These are phyloP conservation scores for Clarias pachynema DNA, from an alignment of 2,797 vertebrate species.

Conservation along the genomic window DNA sequence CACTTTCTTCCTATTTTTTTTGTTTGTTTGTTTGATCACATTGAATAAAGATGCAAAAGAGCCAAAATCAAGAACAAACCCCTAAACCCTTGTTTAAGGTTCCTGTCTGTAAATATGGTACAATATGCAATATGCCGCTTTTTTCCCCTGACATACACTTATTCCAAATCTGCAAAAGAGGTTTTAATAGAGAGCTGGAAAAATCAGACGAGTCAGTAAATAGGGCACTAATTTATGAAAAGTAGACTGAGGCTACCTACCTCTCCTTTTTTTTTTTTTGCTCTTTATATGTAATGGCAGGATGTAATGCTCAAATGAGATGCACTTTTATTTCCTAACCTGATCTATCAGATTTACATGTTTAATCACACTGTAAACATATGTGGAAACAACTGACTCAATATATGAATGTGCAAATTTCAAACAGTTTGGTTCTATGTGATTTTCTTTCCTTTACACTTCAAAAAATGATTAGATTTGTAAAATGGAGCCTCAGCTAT, in stretches of 20 bases:
- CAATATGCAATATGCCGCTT: neutral
- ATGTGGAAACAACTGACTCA: neutral
- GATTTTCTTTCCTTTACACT: neutral
- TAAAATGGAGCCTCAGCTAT: neutral
- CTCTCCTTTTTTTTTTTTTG: neutral
- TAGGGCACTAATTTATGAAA: neutral
- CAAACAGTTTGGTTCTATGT: constrained; percentile 14
- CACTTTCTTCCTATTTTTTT: neutral
- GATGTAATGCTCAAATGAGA: neutral
- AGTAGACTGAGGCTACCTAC: constrained; percentile 19
- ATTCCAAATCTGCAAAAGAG: constrained; percentile 10
- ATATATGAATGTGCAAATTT: constrained; percentile 19
- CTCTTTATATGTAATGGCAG: constrained; percentile 8
- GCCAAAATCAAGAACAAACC: constrained; percentile 28
- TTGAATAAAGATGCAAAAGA: constrained; percentile 13
- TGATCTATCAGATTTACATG: constrained; percentile 12
- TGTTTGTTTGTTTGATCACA: neutral
- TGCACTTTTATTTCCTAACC: constrained; percentile 9
- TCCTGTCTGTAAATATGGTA: constrained; percentile 22
- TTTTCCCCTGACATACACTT: neutral
- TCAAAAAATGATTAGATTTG: neutral
- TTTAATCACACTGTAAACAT: neutral
- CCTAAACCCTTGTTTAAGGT: constrained; percentile 6
- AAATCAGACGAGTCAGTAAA: constrained; percentile 5
- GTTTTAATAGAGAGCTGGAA: constrained; percentile 7